These are phyloP conservation scores for Drosophila anomalata DNA, from an alignment of 2,888 invertebrate genomes.

Conservation along the genomic window DNA sequence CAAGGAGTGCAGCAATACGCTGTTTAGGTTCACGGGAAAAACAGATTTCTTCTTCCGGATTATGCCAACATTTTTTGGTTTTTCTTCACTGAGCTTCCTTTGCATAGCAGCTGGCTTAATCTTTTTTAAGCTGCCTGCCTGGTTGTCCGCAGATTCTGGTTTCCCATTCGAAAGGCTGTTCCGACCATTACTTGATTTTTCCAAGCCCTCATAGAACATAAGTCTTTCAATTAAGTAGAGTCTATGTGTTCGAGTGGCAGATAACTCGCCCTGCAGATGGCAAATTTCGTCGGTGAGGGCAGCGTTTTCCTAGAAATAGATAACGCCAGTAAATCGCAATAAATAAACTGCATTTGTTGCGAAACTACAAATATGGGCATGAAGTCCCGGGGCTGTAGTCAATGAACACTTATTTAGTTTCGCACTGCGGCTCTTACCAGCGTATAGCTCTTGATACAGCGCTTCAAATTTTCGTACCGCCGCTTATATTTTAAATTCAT, in stretches of 20 bases:
- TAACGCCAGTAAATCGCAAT: neutral
- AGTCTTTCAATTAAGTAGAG: slow-evolving; percentile 91
- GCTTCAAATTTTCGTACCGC: slow-evolving; percentile 28
- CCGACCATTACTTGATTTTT: slow-evolving; percentile 39
- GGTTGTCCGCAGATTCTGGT: slow-evolving; percentile 24
- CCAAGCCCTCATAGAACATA: slow-evolving; percentile 87
- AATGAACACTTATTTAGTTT: neutral
- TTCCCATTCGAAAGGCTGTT: slow-evolving; percentile 32
- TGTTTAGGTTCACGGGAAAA: slow-evolving; percentile 89
- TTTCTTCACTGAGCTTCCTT: slow-evolving; percentile 71
- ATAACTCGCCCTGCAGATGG: slow-evolving; percentile 91
- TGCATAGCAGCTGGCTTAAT: slow-evolving; percentile 19
- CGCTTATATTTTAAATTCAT: slow-evolving; percentile 40
- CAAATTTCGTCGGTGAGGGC: slow-evolving; percentile 95
- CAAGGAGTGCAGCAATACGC: slow-evolving; percentile 87
- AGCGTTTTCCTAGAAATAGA: slow-evolving; percentile 89
- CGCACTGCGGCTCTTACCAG: slow-evolving; percentile 15
- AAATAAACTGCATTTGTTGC: neutral
- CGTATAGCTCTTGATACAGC: slow-evolving; percentile 31
- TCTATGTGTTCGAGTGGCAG: slow-evolving; percentile 92
- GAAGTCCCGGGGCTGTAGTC: neutral
- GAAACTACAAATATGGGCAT: neutral
- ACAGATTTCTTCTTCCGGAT: slow-evolving; percentile 87
- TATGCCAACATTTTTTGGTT: slow-evolving; percentile 26
- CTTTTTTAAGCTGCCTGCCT: neutral